Base-by-base conservation (phyloP, 2,888 invertebrate genomes). In the Tiliacea citrago region DNA sequence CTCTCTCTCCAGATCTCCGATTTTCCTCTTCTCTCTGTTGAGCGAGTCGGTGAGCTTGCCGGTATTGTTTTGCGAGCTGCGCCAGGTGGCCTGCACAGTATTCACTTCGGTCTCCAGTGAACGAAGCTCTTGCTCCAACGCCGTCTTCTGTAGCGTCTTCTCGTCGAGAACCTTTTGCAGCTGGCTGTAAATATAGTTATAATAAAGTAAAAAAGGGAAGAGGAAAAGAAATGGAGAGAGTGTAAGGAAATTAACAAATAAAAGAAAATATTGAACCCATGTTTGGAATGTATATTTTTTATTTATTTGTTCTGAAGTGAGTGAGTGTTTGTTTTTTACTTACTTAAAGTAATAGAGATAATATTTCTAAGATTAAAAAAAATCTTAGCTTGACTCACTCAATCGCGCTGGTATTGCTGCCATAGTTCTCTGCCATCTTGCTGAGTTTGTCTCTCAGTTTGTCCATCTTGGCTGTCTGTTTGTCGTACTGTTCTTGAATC, bases 401-500 rank as follows among this genome's bases (percentile, higher is more conserved):
- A 71, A 97, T 95, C 78, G 92, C 91, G 18, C 92, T 89, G 81
- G 92, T 93, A 72, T 94, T 93, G 78, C 91, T 94, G 16, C 92
- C 92, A 82, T 90, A 91, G 84, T 93, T 91, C 77, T 93, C 88
- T 68, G 95, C 91, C 88, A 95, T 92, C 49, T 91, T 89, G n/a
- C 87, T 88, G 0, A 96, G 86, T 61, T 94, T 93, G 51, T 93
- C 93, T 21, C 86, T 90, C 70, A 92, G 94, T 90, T 91, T 96
- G 85, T 89, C 94, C 81, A 90, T 96, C 88, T 84, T 97, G 65
- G 78, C 92, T 79, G 90, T 96, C 87, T 91, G 97, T 93, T 90
- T 96, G 86, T 88, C 97, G 90, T 92, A 92, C 86, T 94, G 90
- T 0, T 97, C 93, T 71, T 96, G 94, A 57, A 97, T 94, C 1